Conservation (phyloP, 2,888 invertebrate genomes). For the Lycophotia porphyrea region DNA sequence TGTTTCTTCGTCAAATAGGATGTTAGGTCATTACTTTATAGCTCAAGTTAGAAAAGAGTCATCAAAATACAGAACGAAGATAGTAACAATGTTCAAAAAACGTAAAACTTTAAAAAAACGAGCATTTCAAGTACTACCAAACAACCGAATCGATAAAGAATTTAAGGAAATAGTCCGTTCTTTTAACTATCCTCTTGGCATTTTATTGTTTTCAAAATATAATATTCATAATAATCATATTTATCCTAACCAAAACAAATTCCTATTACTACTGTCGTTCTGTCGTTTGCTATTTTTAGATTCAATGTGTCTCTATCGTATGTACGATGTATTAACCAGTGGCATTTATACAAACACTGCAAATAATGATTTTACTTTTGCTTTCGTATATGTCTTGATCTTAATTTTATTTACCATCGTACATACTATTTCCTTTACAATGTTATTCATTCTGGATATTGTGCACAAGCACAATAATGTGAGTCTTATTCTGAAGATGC, state of each 20-base stretch:
- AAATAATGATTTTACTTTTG: not conserved
- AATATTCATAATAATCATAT: slow-evolving; percentile 38
- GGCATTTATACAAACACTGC: not conserved
- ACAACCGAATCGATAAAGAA: slow-evolving; percentile 24
- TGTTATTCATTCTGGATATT: slow-evolving; percentile 24
- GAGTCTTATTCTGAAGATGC: slow-evolving; percentile 44
- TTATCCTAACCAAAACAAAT: slow-evolving; percentile 16
- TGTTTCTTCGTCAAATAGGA: not conserved
- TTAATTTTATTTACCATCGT: not conserved
- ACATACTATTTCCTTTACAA: not conserved
- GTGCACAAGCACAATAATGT: slow-evolving; percentile 26
- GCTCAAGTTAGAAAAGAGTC: not conserved
- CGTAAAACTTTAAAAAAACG: not conserved
- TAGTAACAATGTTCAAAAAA: not conserved
- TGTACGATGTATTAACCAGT: fast-evolving
- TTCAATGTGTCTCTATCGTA: not conserved
- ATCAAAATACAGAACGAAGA: not conserved
- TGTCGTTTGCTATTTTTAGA: not conserved
- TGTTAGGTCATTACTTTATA: not conserved
- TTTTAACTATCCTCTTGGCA: slow-evolving; percentile 9
- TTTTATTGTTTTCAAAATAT: slow-evolving; percentile 33
- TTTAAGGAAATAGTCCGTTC: slow-evolving; percentile 15
- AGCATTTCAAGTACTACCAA: slow-evolving; percentile 5
- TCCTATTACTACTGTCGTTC: slow-evolving; percentile 19
- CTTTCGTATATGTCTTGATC: not conserved